Conservation (phyloP, 2,113 vertebrate species). For the Ciconia maguari region DNA sequence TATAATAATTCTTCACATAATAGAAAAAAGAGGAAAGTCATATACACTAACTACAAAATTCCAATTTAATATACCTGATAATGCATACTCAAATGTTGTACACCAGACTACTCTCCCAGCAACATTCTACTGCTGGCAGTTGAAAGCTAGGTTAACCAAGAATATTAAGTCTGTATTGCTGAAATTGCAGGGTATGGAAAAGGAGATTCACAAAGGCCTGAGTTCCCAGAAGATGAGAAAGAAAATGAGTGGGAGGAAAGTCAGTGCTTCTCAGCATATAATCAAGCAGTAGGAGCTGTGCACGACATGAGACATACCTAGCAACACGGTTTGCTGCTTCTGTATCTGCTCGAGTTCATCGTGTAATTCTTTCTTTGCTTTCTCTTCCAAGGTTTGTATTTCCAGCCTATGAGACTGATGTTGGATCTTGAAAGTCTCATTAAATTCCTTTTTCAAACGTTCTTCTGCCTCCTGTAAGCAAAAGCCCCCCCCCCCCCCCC, state of each 20-base stretch:
- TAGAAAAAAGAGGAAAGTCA: neutral
- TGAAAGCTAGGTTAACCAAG: neutral
- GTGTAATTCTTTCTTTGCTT: slow-evolving; percentile 81
- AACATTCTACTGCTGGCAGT: neutral
- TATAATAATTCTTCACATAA: neutral
- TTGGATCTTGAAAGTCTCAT: slow-evolving; percentile 73
- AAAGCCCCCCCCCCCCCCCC: neutral
- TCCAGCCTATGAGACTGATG: slow-evolving; percentile 77
- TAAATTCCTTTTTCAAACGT: slow-evolving; percentile 65
- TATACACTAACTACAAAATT: neutral
- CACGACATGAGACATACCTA: slow-evolving; percentile 74
- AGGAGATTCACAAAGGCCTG: neutral
- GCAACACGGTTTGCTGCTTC: slow-evolving; percentile 81
- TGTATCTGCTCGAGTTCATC: slow-evolving; percentile 81
- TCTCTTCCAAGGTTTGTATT: slow-evolving; percentile 82
- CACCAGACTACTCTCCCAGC: neutral
- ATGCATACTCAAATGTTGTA: neutral
- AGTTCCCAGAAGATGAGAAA: neutral
- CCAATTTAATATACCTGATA: neutral
- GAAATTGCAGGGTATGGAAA: neutral
- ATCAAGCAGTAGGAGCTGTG: neutral
- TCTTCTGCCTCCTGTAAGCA: slow-evolving; percentile 72
- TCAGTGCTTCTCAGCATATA: neutral
- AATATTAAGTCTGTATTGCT: neutral
- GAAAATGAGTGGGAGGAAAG: neutral